Evolutionary conservation across 2,113 vertebrate genomes (phyloP), one percentile per base, ranked within the genome.

Genomic region (Oxyura jamaicensis): DNA sequence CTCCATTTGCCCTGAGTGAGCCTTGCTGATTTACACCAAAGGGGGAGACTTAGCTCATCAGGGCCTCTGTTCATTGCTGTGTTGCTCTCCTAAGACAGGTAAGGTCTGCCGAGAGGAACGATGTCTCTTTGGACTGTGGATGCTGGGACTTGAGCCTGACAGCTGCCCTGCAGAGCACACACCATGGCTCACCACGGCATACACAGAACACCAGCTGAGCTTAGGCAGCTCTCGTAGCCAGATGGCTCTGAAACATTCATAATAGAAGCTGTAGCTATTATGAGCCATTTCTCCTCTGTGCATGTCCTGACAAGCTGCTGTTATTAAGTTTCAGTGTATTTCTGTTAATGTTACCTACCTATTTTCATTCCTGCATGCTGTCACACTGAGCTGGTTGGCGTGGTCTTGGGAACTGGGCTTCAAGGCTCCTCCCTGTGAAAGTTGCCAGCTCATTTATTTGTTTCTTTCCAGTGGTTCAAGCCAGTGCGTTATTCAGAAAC

Each of bases 331-430:
- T 97, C 97, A 96, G 95, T 97, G 91, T 91, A 59, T 97, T 98
- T 98, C 97, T 95, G 96, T 97, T 97, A 97, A 97, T 95, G 95
- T 97, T 97, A 96, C 95, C 97, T 98, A 95, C 95, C 95, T 96
- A 91, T 95, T 89, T 97, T 98, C 97, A 97, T 96, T 96, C 93
- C 96, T 96, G 91, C 91, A 62, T 90, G 93, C 87, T 97, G 96
- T 94, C 95, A 94, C 93, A 96, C 4, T 10, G 88, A 94, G 83
- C 90, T 90, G 84, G 88, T 96, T 96, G 96, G 92, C 42, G 81
- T 97, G 94, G 92, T 93, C 91, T 96, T 95, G 93, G 95, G 87
- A 96, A 96, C 88, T 86, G 95, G 91, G 82, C 90, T 94, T 93
- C 75, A 88, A 95, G 94, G 79, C 88, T 94, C 96, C 96, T 96